Percentiles rank a stretch among this genome's conserved stretches.
phyloP scores from a whole-genome alignment of 1,140 invertebrate species.

The Trichomalopsis sarcophagae region DNA sequence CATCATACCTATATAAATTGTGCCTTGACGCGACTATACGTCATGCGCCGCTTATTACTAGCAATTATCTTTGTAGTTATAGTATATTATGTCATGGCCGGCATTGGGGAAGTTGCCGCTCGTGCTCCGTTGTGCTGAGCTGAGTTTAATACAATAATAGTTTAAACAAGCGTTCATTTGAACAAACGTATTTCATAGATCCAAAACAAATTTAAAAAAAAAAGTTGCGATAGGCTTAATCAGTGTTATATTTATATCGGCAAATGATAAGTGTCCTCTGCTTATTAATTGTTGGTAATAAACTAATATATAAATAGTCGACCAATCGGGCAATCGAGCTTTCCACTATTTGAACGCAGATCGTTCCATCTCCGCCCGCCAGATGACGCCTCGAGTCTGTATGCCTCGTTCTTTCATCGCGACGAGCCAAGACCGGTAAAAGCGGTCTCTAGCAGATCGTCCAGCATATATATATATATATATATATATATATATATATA shows the following conservation, averaged over 20 bases:
- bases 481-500: background rate
- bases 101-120: background rate
- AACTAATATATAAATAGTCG: no score
- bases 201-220: no score
- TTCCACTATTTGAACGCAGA: no score
- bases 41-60: background rate
- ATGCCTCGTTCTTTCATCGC: background rate
- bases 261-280: no score
- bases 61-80: background rate
- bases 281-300: no score
- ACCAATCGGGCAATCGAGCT: no score
- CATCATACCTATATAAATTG: background rate
- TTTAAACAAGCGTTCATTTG: no score
- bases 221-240: no score
- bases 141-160: no score
- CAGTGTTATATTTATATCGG: no score
- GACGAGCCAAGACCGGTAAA: background rate
- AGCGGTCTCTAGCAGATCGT: background rate
- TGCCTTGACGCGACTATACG: background rate
- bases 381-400: background rate
- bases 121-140: background rate
- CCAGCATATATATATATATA: background rate
- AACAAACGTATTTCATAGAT: no score
- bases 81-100: background rate
- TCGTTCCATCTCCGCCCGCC: background rate